Evolutionary conservation across 2,888 invertebrate genomes (phyloP).

Genomic region (Sipha maydis): DNA sequence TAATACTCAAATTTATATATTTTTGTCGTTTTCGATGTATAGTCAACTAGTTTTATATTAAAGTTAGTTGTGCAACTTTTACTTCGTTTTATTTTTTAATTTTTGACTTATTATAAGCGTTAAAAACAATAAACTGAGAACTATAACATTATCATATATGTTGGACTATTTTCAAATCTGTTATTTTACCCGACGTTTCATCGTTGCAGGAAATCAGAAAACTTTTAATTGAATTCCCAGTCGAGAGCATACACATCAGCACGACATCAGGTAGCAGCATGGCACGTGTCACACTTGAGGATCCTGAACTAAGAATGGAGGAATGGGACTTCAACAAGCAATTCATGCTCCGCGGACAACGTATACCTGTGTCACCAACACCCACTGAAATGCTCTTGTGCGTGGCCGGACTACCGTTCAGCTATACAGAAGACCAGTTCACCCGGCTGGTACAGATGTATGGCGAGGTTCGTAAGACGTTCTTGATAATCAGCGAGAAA

Average conservation of each 20-base stretch:
- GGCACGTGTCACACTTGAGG: constrained; percentile 67
- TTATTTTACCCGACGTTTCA: neutral
- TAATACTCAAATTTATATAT: no score
- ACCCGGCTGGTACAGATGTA: constrained; percentile 68
- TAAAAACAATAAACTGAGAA: no score
- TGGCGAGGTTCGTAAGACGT: constrained; percentile 69
- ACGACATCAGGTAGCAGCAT: constrained; percentile 64
- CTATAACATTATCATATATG: no score
- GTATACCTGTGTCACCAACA: constrained; percentile 68
- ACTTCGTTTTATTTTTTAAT: no score
- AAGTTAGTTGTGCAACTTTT: no score
- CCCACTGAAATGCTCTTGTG: constrained; percentile 70
- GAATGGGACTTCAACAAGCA: constrained; percentile 67
- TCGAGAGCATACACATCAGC: constrained; percentile 66
- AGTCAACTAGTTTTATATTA: no score
- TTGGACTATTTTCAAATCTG: no score
- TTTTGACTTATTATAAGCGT: no score
- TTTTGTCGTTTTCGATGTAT: no score
- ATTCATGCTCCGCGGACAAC: constrained; percentile 67
- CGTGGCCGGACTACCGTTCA: constrained; percentile 69
- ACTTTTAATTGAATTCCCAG: constrained; percentile 67
- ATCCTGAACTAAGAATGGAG: constrained; percentile 67
- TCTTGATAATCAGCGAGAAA: constrained; percentile 70
- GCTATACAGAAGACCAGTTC: constrained; percentile 69
- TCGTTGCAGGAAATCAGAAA: constrained; percentile 66